Conservation (phyloP, 1,140 invertebrate species). For the Acromyrmex echinatior region DNA sequence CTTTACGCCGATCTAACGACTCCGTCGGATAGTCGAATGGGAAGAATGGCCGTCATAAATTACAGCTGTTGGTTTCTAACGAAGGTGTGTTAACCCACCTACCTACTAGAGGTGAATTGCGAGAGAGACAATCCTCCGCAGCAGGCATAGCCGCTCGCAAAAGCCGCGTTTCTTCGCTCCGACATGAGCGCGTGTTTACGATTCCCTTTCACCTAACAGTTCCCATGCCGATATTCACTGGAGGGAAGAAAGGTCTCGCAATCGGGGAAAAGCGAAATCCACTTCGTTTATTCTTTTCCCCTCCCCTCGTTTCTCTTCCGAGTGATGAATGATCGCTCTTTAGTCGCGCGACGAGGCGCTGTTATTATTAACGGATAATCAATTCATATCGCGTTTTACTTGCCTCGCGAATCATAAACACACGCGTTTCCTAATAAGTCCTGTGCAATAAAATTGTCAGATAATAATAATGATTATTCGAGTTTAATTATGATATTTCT, state of each 20-base stretch:
- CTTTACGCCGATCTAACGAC: slow-evolving; percentile 36
- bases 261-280: slow-evolving; percentile 68
- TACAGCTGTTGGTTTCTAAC: slow-evolving; percentile 58
- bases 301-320: slow-evolving; percentile 2
- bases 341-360: neutral
- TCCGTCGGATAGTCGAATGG: slow-evolving; percentile 21
- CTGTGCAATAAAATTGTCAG: neutral
- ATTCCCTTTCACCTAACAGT: slow-evolving; percentile 77
- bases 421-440: neutral
- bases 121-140: slow-evolving; percentile 71
- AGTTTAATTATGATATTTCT: neutral
- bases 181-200: slow-evolving; percentile 53
- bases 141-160: slow-evolving; percentile 55
- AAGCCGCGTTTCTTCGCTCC: slow-evolving; percentile 72
- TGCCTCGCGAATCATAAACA: neutral
- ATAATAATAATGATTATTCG: neutral
- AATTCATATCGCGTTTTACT: slow-evolving; percentile 11
- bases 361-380: slow-evolving; percentile 9
- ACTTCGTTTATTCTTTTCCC: slow-evolving; percentile 31
- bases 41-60: slow-evolving; percentile 65
- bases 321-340: slow-evolving; percentile 20
- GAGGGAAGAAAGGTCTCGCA: slow-evolving; percentile 68
- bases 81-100: slow-evolving; percentile 70
- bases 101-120: slow-evolving; percentile 63
- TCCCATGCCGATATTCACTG: slow-evolving; percentile 68